A percentile compares a stretch with the other conserved stretches of the same genome.
Evolutionary conservation across 2,888 invertebrate genomes (phyloP).

Genomic region (Ceramica pisi): DNA sequence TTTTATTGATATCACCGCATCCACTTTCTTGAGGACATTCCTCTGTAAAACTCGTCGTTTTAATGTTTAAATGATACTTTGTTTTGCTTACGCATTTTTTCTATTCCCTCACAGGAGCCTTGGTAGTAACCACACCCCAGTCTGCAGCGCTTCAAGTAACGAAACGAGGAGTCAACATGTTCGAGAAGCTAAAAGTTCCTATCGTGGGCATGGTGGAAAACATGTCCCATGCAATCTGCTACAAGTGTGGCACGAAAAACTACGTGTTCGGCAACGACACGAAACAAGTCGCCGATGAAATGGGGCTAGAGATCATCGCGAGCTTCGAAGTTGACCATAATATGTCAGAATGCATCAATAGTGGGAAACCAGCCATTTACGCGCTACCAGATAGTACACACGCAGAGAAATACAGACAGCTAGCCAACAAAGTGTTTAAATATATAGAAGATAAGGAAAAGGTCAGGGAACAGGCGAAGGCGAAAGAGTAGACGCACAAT

Average conservation of each 20-base stretch:
- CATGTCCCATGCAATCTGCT: slow-evolving; percentile 95
- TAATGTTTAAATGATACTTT: neutral
- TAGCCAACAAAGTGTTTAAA: slow-evolving; percentile 87
- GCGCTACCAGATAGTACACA: slow-evolving; percentile 91
- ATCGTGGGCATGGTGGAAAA: slow-evolving; percentile 97
- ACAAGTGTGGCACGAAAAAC: slow-evolving; percentile 94
- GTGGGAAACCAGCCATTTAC: slow-evolving; percentile 94
- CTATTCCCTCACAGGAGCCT: slow-evolving; percentile 91
- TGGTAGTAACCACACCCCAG: slow-evolving; percentile 98
- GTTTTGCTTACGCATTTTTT: neutral
- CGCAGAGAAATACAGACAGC: slow-evolving; percentile 85
- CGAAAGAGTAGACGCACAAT: slow-evolving; percentile 73
- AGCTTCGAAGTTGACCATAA: slow-evolving; percentile 94
- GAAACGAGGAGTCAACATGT: slow-evolving; percentile 96
- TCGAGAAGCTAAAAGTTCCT: slow-evolving; percentile 95
- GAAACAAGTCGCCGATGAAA: slow-evolving; percentile 91
- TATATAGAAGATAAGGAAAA: slow-evolving; percentile 84
- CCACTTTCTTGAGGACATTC: neutral
- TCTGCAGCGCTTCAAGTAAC: slow-evolving; percentile 96
- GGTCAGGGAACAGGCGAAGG: slow-evolving; percentile 77
- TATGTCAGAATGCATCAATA: slow-evolving; percentile 93
- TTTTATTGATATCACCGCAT: too few species aligned
- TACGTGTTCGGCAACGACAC: slow-evolving; percentile 94
- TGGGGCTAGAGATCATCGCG: slow-evolving; percentile 92
- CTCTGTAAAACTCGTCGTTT: neutral